Conservation (phyloP, 1,140 invertebrate species). For the Eciton burchellii region DNA sequence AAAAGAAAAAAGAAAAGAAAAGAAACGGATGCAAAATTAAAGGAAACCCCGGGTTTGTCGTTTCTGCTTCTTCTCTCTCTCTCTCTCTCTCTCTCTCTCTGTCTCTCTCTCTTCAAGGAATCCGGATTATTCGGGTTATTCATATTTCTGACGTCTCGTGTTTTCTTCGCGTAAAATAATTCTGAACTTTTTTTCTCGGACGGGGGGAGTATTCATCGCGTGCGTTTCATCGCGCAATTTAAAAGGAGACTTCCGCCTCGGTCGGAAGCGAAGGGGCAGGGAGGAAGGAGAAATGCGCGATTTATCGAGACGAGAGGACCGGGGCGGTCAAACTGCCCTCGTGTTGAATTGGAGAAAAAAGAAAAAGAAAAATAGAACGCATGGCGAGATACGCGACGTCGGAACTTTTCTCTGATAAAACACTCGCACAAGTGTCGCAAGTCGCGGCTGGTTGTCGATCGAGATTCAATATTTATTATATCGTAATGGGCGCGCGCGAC, state of each 20-base stretch:
- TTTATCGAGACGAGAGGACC: background rate
- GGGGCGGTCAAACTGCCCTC: too few relatives aligned
- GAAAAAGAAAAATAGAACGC: too few relatives aligned
- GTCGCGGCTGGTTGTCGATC: conserved; percentile 39
- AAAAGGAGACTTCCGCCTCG: background rate
- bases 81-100: too few relatives aligned
- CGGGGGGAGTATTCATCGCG: background rate
- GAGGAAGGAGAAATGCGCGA: background rate
- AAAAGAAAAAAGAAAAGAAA: too few relatives aligned
- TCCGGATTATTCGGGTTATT: background rate
- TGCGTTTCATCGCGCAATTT: background rate
- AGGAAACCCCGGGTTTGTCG: too few relatives aligned
- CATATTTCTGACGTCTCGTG: background rate
- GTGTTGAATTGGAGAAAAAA: too few relatives aligned
- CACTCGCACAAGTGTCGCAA: conserved; percentile 29
- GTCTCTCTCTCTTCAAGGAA: background rate
- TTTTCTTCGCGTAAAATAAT: conserved; percentile 7
- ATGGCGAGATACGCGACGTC: background rate
- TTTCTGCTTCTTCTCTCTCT: too few relatives aligned
- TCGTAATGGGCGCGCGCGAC: conserved; percentile 18
- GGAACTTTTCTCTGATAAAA: conserved; percentile 19
- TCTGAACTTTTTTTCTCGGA: background rate
- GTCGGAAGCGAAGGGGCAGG: background rate
- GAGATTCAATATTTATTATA: conserved; percentile 64
- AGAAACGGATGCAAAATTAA: background rate